Evolutionary conservation across 1,140 invertebrate species (phyloP).

Genomic region (Sitobion miscanthi): DNA sequence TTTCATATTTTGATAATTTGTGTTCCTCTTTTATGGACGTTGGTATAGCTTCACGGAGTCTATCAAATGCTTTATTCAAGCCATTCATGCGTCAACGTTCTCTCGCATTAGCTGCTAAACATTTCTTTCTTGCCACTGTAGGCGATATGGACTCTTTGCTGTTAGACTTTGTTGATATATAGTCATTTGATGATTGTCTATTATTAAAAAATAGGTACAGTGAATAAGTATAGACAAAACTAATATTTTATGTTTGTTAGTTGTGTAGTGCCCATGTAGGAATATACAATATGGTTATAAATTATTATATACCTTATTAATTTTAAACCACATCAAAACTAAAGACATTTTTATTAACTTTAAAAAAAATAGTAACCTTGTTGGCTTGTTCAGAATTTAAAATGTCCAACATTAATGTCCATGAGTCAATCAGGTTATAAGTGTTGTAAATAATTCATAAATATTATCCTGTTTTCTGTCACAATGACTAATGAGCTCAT

Average conservation of each 20-base stretch:
- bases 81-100: conserved; percentile 71
- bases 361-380: too few species aligned
- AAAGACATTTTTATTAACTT: not conserved
- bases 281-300: not conserved
- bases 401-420: too few species aligned
- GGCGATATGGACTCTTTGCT: conserved; percentile 63
- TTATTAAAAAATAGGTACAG: not conserved
- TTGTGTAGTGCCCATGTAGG: not conserved
- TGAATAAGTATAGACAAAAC: not conserved
- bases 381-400: too few species aligned
- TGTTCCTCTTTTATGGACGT: conserved; percentile 67
- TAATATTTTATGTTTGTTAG: not conserved
- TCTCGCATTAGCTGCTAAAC: conserved; percentile 68
- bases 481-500: too few species aligned
- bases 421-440: not conserved
- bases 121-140: conserved; percentile 62
- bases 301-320: not conserved
- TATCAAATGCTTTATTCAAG: conserved; percentile 70
- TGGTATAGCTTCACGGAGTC: conserved; percentile 69
- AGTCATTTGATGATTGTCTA: conserved; percentile 17
- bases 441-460: too few species aligned
- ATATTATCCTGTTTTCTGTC: too few species aligned
- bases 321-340: not conserved
- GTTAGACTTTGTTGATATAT: not conserved
- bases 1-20: conserved; percentile 72